Conservation (phyloP, 2,888 invertebrate genomes). For the Himalopsyche kuldschensis region DNA sequence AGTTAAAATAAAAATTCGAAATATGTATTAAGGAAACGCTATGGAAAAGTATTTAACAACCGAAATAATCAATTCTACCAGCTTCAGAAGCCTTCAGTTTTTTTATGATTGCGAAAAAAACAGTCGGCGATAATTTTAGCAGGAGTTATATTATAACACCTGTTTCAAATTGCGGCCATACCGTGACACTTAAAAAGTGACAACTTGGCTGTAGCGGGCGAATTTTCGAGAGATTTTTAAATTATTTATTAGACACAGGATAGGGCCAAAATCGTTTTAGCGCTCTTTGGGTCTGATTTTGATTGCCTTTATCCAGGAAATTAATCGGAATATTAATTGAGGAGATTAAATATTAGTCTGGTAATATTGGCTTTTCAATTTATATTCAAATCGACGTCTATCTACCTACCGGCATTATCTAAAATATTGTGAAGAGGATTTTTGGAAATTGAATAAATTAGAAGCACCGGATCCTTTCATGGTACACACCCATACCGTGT, state of each 20-base stretch:
- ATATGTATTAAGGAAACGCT: neutral
- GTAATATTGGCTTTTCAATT: neutral
- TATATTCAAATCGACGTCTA: neutral
- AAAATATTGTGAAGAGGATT: neutral
- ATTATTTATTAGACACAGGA: neutral
- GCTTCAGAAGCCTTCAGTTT: neutral
- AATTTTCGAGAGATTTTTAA: neutral
- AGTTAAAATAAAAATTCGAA: neutral
- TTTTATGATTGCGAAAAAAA: neutral
- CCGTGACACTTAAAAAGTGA: conserved; percentile 1
- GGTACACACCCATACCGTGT: neutral
- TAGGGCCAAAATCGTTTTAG: neutral
- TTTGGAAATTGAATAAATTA: neutral
- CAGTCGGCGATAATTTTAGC: neutral
- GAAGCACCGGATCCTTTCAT: neutral
- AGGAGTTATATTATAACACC: neutral
- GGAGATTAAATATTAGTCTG: conserved; percentile 1
- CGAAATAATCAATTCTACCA: neutral
- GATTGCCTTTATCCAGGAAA: conserved; percentile 1
- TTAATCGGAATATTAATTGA: neutral
- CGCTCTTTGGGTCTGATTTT: neutral
- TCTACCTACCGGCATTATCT: neutral
- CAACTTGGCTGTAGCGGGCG: neutral
- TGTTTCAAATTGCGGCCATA: neutral
- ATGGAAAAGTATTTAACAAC: neutral